Percentiles rank a stretch among this genome's conserved stretches.
These are phyloP conservation scores for Xylota segnis DNA, from an alignment of 2,888 invertebrate genomes.

Conservation along the genomic window DNA sequence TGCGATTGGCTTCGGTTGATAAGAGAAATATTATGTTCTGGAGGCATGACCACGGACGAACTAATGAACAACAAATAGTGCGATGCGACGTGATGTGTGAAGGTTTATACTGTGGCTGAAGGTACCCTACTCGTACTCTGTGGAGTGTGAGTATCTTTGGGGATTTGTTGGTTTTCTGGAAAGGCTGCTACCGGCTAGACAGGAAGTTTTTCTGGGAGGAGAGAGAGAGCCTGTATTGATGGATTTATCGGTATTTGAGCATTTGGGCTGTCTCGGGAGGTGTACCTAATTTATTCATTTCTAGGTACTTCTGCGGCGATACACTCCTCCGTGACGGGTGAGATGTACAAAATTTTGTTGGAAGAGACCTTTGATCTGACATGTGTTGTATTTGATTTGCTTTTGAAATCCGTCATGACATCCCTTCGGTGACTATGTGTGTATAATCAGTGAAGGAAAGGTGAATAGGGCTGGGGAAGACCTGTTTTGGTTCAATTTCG, in stretches of 20 bases:
- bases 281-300: conserved; percentile 24
- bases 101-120: conserved; percentile 1
- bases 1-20: conserved; percentile 64
- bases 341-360: no score
- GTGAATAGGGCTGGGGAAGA: no score
- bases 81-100: conserved; percentile 57
- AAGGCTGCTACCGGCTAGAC: conserved; percentile 31
- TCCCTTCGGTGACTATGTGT: no score
- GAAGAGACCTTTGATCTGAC: background rate
- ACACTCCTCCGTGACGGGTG: background rate
- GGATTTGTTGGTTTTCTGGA: background rate
- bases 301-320: background rate
- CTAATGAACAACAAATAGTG: conserved; percentile 71
- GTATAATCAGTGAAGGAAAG: no score
- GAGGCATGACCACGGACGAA: conserved; percentile 63
- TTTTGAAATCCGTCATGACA: no score
- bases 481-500: no score
- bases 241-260: conserved; percentile 23
- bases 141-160: conserved; percentile 10
- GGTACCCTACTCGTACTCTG: background rate
- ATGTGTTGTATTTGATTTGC: background rate
- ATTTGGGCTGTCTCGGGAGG: background rate
- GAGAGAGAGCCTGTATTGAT: conserved; percentile 5
- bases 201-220: background rate
- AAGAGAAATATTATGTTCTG: conserved; percentile 68